Conservation (phyloP, 64 coral and sea anemone species). For the Catalaphyllia jardinei region DNA sequence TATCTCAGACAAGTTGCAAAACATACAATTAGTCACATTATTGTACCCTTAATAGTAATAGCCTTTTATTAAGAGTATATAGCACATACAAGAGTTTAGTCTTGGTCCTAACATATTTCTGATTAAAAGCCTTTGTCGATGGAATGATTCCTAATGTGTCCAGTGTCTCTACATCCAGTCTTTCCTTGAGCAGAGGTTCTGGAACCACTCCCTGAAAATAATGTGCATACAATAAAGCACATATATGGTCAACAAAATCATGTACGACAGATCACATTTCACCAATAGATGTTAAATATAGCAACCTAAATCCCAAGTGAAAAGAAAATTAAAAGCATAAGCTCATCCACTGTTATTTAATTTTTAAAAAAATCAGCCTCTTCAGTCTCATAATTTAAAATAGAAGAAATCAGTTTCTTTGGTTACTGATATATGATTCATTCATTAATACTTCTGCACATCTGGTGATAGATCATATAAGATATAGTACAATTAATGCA, state of each 20-base stretch:
- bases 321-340: too few species aligned
- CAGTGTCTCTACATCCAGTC: constrained; percentile 91
- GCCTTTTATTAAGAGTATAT: neutral
- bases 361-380: too few species aligned
- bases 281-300: neutral
- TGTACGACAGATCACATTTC: neutral
- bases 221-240: neutral
- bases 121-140: constrained; percentile 84
- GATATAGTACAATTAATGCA: too few species aligned
- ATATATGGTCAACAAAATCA: neutral
- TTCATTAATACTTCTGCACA: too few species aligned
- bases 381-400: too few species aligned
- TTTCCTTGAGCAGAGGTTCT: constrained; percentile 90
- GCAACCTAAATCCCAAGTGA: too few species aligned
- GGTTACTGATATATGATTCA: too few species aligned
- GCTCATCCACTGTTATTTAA: neutral
- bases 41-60: neutral
- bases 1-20: too few species aligned
- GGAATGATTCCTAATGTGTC: constrained; percentile 87
- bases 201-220: constrained; percentile 75
- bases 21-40: too few species aligned
- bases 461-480: too few species aligned
- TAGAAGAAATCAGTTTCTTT: too few species aligned
- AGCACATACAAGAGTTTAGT: constrained; percentile 96
- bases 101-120: constrained; percentile 96